These are phyloP conservation scores for Cerastis rubricosa DNA, from an alignment of 2,888 invertebrate genomes.

Conservation along the genomic window DNA sequence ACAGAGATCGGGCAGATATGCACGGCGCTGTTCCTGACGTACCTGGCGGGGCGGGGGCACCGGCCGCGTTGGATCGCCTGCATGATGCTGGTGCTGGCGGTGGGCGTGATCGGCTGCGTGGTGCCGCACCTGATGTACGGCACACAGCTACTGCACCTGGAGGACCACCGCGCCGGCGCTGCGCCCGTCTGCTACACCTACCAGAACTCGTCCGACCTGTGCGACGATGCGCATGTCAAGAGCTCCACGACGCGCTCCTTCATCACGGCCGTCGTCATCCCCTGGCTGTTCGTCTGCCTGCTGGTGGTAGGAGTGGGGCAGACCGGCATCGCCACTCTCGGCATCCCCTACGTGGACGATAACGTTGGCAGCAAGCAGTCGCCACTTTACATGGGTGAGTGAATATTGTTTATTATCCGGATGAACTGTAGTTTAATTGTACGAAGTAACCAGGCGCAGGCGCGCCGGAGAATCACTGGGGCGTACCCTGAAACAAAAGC, in stretches of 20 bases:
- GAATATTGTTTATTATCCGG: conserved; percentile 46
- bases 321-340: conserved; percentile 97
- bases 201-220: conserved; percentile 79
- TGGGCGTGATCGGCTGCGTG: conserved; percentile 96
- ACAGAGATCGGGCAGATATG: conserved; percentile 98
- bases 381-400: conserved; percentile 97
- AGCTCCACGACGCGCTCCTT: conserved; percentile 93
- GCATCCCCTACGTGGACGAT: conserved; percentile 98
- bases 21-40: conserved; percentile 96
- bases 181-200: conserved; percentile 80
- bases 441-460: conserved; percentile 37
- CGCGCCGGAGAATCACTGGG: conserved; percentile 43
- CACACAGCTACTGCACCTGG: conserved; percentile 91
- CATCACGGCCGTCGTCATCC: conserved; percentile 95
- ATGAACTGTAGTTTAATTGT: conserved; percentile 31
- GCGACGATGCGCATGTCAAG: conserved; percentile 91
- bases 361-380: conserved; percentile 98
- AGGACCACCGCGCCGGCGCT: conserved; percentile 81
- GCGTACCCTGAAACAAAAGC: conserved; percentile 59
- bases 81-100: conserved; percentile 97
- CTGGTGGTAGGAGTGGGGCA: conserved; percentile 97
- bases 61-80: conserved; percentile 98
- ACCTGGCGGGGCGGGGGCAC: conserved; percentile 97
- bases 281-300: conserved; percentile 96
- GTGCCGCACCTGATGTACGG: conserved; percentile 97